Percentiles rank a stretch among this genome's conserved stretches.
These are phyloP conservation scores for Iselma pallidipennis DNA, from an alignment of 2,888 invertebrate species.

Conservation along the genomic window DNA sequence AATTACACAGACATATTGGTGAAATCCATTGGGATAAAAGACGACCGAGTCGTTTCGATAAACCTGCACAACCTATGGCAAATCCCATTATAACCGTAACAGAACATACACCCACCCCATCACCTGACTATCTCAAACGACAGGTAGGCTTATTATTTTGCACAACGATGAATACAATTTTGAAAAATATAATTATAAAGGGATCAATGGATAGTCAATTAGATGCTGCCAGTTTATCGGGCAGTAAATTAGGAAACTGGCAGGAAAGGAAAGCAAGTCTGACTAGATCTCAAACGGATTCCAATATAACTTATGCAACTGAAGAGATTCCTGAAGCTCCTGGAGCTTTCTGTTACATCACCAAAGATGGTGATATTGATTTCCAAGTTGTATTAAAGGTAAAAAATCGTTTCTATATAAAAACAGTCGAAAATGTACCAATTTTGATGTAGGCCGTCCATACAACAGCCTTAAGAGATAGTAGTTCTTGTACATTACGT, in stretches of 20 bases:
- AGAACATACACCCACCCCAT: slow-evolving; percentile 91
- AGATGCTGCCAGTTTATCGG: slow-evolving; percentile 67
- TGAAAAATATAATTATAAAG: slow-evolving; percentile 52
- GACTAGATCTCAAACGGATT: slow-evolving; percentile 87
- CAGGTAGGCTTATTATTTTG: slow-evolving; percentile 60
- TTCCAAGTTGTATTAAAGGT: slow-evolving; percentile 85
- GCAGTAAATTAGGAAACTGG: slow-evolving; percentile 64
- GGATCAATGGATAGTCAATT: slow-evolving; percentile 85
- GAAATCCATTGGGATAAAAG: slow-evolving; percentile 69
- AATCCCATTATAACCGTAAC: slow-evolving; percentile 98
- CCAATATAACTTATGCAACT: slow-evolving; percentile 85
- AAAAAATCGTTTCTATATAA: slow-evolving; percentile 22
- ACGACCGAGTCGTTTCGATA: slow-evolving; percentile 59
- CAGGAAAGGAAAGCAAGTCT: slow-evolving; percentile 70
- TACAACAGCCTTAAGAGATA: slow-evolving; percentile 83
- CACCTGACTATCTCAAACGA: slow-evolving; percentile 82
- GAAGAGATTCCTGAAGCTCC: slow-evolving; percentile 88
- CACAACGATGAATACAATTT: background rate
- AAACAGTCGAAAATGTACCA: background rate
- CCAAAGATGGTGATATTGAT: slow-evolving; percentile 92
- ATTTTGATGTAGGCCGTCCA: slow-evolving; percentile 74
- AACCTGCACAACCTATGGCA: slow-evolving; percentile 67
- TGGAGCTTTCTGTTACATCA: slow-evolving; percentile 89
- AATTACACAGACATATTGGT: slow-evolving; percentile 67
- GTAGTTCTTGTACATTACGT: slow-evolving; percentile 79